Evolutionary conservation across 2,888 invertebrate genomes (phyloP), one percentile per base, ranked within the genome.

Genomic region (Trissoscelio sp.): DNA sequence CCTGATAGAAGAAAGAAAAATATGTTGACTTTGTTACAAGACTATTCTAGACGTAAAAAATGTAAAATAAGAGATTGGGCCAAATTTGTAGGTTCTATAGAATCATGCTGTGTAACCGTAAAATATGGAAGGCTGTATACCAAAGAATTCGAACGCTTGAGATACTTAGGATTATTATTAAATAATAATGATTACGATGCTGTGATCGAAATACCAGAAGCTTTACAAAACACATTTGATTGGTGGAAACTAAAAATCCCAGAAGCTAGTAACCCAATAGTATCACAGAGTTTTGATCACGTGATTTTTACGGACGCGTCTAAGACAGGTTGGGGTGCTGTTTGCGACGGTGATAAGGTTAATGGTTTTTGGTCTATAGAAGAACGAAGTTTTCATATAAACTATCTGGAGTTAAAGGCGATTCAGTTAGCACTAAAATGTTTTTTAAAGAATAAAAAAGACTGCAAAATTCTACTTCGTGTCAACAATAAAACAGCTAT

Each of bases 281-380:
- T 31, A 7, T 2, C 31, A 31, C 44, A 44, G 14, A 44, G 1
- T 11, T 44, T n/a, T 11, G 44, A 44, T 18, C 5, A 16, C 4
- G n/a, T 16, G 4, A 44, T 44, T 16, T 44, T 44, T 44, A 11
- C 82, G 22, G 82, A 82, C n/a, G 77, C 83, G 0, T 83, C 82
- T 6, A 58, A 70, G 5, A 60, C 82, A 1, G 80, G 81, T 2
- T 83, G 82, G 70, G 79, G 79, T 3, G 55, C 58, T 12, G 28
- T 60, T 24, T 81, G 74, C 14, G 42, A 67, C 14, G 7, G 7
- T 1, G 34, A 60, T 24, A 55, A 31, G 20, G 55, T 44, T 6
- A 44, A 74, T 46, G 84, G 83, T 0, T 72, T 62, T 37, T 82
- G 81, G 78, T 67, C 42, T 3, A 24, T 9, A 6, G n/a, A 66